Evolutionary conservation across 2,113 vertebrate genomes (phyloP).

Genomic region (Peromyscus polionotus): DNA sequence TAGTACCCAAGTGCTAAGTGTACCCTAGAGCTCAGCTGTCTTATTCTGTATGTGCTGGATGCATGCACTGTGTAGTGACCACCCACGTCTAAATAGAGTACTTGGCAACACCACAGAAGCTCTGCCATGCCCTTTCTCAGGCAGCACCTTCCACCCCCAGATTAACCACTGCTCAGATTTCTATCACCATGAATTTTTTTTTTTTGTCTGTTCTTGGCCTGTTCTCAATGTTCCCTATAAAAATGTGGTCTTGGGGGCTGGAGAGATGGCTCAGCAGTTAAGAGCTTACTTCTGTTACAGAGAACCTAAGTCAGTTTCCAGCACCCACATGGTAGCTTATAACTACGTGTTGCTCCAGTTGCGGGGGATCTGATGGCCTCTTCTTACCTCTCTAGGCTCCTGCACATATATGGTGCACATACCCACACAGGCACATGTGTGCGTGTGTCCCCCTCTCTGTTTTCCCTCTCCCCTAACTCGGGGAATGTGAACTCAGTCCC

Average conservation of each 20-base stretch:
- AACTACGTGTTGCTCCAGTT: neutral
- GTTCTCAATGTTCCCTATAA: neutral
- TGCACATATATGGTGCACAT: neutral
- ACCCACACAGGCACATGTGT: neutral
- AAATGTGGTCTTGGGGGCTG: neutral
- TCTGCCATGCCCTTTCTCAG: neutral
- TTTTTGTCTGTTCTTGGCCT: neutral
- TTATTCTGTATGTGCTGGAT: neutral
- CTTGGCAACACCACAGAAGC: neutral
- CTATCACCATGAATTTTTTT: neutral
- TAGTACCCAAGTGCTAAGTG: neutral
- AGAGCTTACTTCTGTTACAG: neutral
- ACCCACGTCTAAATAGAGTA: neutral
- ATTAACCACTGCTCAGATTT: neutral
- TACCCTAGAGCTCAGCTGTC: neutral
- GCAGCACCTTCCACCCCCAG: neutral
- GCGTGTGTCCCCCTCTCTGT: neutral
- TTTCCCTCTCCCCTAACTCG: neutral
- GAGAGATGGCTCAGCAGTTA: neutral
- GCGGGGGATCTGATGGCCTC: neutral
- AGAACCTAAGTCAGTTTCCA: neutral
- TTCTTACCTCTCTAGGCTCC: neutral
- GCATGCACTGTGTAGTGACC: neutral
- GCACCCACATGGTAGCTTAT: neutral
- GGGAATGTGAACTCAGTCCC: neutral